These are phyloP conservation scores for Anisognathus igniventris DNA, from an alignment of 2,797 vertebrate genomes.

Conservation along the genomic window DNA sequence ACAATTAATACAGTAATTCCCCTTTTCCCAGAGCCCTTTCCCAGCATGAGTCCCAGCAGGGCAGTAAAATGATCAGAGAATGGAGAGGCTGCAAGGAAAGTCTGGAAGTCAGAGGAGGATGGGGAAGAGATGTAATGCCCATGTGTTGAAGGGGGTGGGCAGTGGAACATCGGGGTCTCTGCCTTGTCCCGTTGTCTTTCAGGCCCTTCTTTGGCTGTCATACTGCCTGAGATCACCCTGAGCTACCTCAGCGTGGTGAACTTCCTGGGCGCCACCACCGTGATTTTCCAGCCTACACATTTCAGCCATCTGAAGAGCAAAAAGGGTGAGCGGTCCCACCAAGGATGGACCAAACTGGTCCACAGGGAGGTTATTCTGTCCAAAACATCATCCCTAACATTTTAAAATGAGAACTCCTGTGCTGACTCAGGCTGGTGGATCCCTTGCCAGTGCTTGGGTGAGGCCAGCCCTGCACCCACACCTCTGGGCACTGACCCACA, in stretches of 20 bases:
- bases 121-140: neutral
- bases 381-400: accelerated
- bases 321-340: neutral
- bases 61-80: neutral
- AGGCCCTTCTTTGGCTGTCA: constrained; percentile 35
- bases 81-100: neutral
- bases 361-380: accelerated
- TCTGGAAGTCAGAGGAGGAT: neutral
- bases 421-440: neutral
- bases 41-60: neutral
- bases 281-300: neutral
- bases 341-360: accelerated
- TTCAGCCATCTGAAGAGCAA: neutral
- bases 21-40: neutral
- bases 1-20: accelerated
- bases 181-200: neutral
- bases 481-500: accelerated
- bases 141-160: accelerated
- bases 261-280: neutral
- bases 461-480: accelerated
- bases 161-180: accelerated
- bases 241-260: neutral
- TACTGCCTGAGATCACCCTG: neutral
- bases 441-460: neutral
- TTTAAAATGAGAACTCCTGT: neutral